Conservation (phyloP, 2,888 invertebrate genomes). For the Drosophila fulvimacula region DNA sequence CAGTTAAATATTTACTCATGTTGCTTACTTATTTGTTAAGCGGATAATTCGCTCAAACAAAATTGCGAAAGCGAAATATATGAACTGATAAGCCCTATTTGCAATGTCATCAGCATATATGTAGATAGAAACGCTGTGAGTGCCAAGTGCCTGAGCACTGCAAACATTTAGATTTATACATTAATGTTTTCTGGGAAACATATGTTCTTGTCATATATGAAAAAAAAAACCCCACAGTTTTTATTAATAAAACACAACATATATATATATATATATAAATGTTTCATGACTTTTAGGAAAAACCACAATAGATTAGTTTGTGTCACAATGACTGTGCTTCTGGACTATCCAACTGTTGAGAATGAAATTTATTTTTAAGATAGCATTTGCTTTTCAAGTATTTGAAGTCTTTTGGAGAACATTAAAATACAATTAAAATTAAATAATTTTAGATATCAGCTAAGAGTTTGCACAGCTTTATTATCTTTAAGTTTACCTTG, state of each 20-base stretch:
- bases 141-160: neutral
- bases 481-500: neutral
- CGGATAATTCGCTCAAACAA: conserved; percentile 35
- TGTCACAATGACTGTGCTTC: neutral
- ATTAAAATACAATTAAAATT: too few relatives aligned
- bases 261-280: neutral
- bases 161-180: neutral
- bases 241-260: neutral
- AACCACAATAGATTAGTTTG: neutral
- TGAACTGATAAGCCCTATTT: conserved; percentile 18
- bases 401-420: neutral
- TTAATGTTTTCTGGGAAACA: neutral
- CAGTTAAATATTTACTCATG: conserved; percentile 35
- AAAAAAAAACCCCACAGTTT: neutral
- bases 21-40: conserved; percentile 28
- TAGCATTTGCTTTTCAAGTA: neutral
- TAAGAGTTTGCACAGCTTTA: neutral
- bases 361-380: neutral
- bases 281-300: neutral
- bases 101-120: neutral
- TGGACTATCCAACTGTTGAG: neutral
- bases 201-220: neutral
- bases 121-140: neutral
- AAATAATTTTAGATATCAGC: neutral
- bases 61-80: conserved; percentile 18